Base-by-base conservation (phyloP, 2,888 invertebrate species). In the Peribatodes rhomboidaria region DNA sequence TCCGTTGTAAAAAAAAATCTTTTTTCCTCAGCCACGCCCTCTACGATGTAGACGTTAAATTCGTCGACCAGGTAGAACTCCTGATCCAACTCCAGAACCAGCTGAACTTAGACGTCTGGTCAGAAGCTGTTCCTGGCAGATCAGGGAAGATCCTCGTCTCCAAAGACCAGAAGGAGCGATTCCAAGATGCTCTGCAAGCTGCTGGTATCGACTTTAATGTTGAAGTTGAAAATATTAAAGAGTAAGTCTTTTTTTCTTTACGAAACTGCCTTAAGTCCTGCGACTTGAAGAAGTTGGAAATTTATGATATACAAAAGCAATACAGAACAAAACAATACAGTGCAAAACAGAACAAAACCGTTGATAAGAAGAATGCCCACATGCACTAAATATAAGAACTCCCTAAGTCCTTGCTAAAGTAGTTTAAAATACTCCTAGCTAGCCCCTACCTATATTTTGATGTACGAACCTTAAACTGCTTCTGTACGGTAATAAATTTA, bases 61-160 rank as follows among this genome's bases (percentile, higher is more conserved):
- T 74, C 47, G 57, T 69, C 2, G 76, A 84, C 9, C 80, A 89
- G 69, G 73, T 71, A 0, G 55, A 76, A 11, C 37, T 79, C 8
- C 57, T 91, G 0, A 77, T 80, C 16, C 74, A 80, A 1, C 65
- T 85, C 9, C 78, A 78, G 57, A 52, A 69, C 0, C 59, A 77
- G 4, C 42, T 86, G 11, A 68, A 70, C 18, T 37, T 88, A 0
- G 88, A 89, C 39, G 72, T 85, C 1, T 87, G 87, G 86, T 75
- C 81, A 2, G 71, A 83, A 20, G 80, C 85, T 0, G 22, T 76
- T 2, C 82, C 82, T 1, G 80, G 75, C 0, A 61, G 70, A 42
- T 67, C 82, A 44, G 86, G 86, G 8, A 71, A 78, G 41, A 73
- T 86, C 6, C 78, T 88, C 18, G 87, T 88, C 0, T 65, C 86